A percentile compares a stretch with the other conserved stretches of the same genome.
Conservation (phyloP, 2,797 vertebrate species). For the Calcarius lapponicus region DNA sequence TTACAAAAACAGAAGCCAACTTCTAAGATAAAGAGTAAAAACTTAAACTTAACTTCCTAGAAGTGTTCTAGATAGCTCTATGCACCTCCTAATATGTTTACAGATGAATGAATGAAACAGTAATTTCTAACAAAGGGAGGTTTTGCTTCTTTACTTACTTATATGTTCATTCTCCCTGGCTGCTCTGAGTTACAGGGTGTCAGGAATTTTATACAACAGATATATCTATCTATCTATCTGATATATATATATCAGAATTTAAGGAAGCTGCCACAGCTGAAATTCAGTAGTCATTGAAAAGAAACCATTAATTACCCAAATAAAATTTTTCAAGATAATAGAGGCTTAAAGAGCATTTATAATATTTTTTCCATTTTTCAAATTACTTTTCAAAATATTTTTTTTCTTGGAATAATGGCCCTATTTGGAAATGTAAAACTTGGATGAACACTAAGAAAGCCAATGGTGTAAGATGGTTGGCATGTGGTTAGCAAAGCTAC, state of each 20-base stretch:
- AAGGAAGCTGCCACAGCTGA: background rate
- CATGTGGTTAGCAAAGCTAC: background rate
- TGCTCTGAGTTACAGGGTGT: background rate
- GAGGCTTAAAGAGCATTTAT: background rate
- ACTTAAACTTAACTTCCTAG: background rate
- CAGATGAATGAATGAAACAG: background rate
- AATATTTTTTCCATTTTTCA: background rate
- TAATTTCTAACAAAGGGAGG: background rate
- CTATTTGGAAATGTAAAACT: background rate
- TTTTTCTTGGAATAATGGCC: background rate
- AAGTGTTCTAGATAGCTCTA: background rate
- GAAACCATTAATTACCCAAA: accelerated
- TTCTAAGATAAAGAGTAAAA: background rate
- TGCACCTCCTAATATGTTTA: background rate
- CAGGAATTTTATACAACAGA: background rate
- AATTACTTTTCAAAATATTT: background rate
- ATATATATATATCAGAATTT: background rate
- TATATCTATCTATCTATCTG: no score
- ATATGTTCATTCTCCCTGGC: background rate
- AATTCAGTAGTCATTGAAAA: background rate
- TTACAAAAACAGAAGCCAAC: background rate
- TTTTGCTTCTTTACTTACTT: background rate
- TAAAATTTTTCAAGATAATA: background rate
- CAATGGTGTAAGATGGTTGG: background rate
- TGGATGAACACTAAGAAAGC: background rate